Evolutionary conservation across 2,113 vertebrate species (phyloP).

Genomic region (Nettapus auritus): DNA sequence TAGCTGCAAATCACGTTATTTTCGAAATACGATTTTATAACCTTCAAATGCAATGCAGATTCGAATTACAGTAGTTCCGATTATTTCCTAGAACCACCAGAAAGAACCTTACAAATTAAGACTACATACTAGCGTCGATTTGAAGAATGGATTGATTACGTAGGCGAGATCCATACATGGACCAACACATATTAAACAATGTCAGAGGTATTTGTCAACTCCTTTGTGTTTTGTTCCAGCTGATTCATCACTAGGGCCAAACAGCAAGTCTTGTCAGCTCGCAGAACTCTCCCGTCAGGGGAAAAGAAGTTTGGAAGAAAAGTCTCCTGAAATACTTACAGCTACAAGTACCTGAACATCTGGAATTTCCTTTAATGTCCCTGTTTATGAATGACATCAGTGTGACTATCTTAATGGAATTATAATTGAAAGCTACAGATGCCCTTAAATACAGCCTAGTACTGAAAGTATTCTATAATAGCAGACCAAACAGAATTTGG

Average conservation of each 20-base stretch:
- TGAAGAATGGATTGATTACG: not conserved
- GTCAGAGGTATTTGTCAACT: fast-evolving
- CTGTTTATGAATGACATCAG: not conserved
- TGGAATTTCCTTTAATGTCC: not conserved
- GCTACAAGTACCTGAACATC: not conserved
- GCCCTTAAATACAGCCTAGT: not conserved
- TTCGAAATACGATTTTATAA: not conserved
- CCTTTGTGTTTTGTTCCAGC: not conserved
- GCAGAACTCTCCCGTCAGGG: not conserved
- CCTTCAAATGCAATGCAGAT: not conserved
- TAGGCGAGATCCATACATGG: not conserved
- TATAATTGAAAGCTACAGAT: not conserved
- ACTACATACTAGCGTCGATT: not conserved
- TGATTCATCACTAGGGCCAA: not conserved
- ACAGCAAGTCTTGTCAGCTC: not conserved
- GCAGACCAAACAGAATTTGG: not conserved
- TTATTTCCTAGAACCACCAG: not conserved
- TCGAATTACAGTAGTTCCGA: not conserved
- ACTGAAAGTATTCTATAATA: not conserved
- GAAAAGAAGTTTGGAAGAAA: not conserved
- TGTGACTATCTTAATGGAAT: not conserved
- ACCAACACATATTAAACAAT: not conserved
- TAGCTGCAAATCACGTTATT: not conserved
- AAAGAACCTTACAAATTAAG: not conserved
- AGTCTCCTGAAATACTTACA: not conserved